Evolutionary conservation across 2,797 vertebrate genomes (phyloP).

Genomic region (Pelochelys cantorii): DNA sequence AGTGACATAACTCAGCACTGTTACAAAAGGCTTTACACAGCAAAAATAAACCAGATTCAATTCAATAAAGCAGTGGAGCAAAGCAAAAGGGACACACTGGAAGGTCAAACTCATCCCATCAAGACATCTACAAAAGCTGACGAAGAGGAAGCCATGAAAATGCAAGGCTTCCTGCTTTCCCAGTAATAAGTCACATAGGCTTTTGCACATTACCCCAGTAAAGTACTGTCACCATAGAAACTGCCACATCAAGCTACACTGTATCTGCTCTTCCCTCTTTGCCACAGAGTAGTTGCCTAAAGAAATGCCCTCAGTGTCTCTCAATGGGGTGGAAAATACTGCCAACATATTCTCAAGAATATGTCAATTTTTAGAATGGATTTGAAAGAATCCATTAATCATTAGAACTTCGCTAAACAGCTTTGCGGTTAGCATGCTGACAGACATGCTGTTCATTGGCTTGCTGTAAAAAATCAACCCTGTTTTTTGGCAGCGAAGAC

Average conservation of each 20-base stretch:
- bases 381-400: background rate
- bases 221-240: background rate
- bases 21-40: background rate
- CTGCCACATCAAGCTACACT: background rate
- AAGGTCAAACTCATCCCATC: background rate
- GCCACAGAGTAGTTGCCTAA: background rate
- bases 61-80: background rate
- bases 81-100: background rate
- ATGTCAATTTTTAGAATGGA: background rate
- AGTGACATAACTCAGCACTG: background rate
- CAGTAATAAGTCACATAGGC: background rate
- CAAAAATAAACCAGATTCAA: rapidly evolving
- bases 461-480: too few relatives aligned
- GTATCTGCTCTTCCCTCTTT: background rate
- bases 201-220: too few relatives aligned
- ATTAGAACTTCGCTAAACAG: background rate
- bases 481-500: too few relatives aligned
- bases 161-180: background rate
- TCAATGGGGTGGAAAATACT: background rate
- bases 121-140: background rate
- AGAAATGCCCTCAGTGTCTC: background rate
- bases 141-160: background rate
- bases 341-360: background rate
- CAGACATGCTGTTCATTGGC: background rate
- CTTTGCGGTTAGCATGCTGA: background rate